Evolutionary conservation across 2,113 vertebrate species (phyloP), one percentile per base, ranked within the genome.

Genomic region (Semnornis frantzii): DNA sequence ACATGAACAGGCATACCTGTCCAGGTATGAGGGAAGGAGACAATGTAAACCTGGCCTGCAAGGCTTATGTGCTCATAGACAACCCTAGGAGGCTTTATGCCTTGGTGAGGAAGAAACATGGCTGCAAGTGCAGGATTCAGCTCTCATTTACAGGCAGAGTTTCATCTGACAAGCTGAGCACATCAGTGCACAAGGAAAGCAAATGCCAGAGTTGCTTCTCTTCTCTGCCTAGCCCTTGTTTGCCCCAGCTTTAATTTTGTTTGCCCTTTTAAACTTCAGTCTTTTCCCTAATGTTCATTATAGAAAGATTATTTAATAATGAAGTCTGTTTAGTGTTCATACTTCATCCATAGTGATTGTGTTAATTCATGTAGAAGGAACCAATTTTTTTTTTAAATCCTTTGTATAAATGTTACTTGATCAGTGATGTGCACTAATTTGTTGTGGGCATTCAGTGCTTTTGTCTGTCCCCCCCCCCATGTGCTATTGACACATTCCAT

Each of bases 401-500:
- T 86, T 83, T 97, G 82, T 97, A 30, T 96, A 89, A 92, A 39
- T 89, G 95, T 95, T 95, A 93, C 87, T 93, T 94, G 92, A 95
- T 95, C 78, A 68, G 96, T 96, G 94, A 97, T 88, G 92, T 97
- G 97, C 96, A 96, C 96, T 97, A 95, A 95, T 70, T 74, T 81
- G 72, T 95, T 83, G 93, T 90, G 96, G 96, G 96, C 95, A 97
- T 97, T 97, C 95, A 95, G 71, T 85, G 93, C 91, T 96, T 91
- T 82, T 54, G 82, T 96, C 42, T 92, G 81, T 96, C 31, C 70
- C 58, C 55, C n/a, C n/a, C n/a, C n/a, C n/a, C n/a, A n/a, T 97
- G 96, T 90, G 95, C 93, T 97, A 97, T 91, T 97, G 96, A 96
- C 97, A 97, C 97, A 97, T 97, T 97, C 97, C 97, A 96, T 95